Percentiles rank a stretch among this genome's conserved stretches.
These are phyloP conservation scores for Arctopsyche grandis DNA, from an alignment of 1,140 invertebrate species.

Conservation along the genomic window DNA sequence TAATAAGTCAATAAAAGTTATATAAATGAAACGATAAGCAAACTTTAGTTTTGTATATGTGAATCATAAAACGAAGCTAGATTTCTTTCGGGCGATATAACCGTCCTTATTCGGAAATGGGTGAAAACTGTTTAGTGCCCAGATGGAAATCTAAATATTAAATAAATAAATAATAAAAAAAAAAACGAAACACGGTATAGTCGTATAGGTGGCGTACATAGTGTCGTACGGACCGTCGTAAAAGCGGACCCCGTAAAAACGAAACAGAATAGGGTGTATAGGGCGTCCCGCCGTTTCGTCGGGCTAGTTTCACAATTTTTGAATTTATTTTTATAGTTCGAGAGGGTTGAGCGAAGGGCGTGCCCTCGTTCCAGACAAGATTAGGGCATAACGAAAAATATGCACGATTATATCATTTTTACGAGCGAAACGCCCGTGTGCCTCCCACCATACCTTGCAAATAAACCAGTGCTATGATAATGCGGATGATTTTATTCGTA, in stretches of 20 bases:
- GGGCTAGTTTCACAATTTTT: conserved; percentile 37
- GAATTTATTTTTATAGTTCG: conserved; percentile 42
- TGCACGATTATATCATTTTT: conserved; percentile 22
- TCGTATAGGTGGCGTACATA: neutral
- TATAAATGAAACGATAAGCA: no score
- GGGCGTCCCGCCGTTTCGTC: conserved; percentile 22
- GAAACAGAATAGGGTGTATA: conserved; percentile 24
- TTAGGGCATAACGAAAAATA: conserved; percentile 21
- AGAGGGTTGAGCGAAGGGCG: neutral
- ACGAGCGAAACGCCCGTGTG: neutral
- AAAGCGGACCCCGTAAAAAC: conserved; percentile 29
- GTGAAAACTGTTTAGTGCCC: conserved; percentile 35
- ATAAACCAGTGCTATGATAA: conserved; percentile 14
- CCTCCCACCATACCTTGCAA: neutral
- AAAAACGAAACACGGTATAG: neutral
- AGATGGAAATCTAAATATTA: conserved; percentile 36
- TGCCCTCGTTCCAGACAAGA: neutral
- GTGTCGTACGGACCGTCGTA: conserved; percentile 21
- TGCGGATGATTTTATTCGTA: conserved; percentile 20
- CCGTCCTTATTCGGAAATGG: conserved; percentile 15
- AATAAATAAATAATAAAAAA: conserved; percentile 30
- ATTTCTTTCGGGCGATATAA: conserved; percentile 13
- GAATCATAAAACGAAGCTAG: neutral
- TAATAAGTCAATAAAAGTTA: no score
- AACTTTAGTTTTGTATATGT: neutral